A percentile compares a stretch with the other conserved stretches of the same genome.
Evolutionary conservation across 2,888 invertebrate species (phyloP).

Genomic region (Ennomos quercinarius): DNA sequence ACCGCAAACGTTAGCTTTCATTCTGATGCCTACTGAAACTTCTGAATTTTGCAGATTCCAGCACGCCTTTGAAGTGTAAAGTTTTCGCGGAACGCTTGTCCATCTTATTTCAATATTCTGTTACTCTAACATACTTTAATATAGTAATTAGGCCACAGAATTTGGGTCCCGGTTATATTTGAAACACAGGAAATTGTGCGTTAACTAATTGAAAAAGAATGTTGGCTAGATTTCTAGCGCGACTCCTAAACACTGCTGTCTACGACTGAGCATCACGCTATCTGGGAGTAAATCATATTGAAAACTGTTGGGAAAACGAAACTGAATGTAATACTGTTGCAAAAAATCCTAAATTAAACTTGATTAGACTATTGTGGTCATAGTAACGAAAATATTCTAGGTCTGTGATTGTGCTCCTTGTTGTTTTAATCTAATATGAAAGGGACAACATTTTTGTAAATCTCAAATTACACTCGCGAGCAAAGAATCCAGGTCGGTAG

Average conservation of each 20-base stretch:
- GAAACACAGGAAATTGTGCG: conserved; percentile 14
- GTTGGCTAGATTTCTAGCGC: conserved; percentile 16
- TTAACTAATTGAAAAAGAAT: conserved; percentile 3
- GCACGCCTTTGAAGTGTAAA: too few species aligned
- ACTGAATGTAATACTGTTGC: too few species aligned
- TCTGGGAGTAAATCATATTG: too few species aligned
- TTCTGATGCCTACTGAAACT: background rate
- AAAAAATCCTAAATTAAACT: too few species aligned
- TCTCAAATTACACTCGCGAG: too few species aligned
- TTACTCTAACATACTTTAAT: conserved; percentile 23
- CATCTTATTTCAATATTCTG: conserved; percentile 24
- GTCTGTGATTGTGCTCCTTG: too few species aligned
- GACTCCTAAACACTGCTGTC: background rate
- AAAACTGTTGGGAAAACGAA: too few species aligned
- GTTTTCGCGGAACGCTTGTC: conserved; percentile 3
- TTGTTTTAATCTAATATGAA: too few species aligned
- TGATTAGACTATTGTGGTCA: too few species aligned
- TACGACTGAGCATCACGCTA: conserved; percentile 6
- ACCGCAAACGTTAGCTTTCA: background rate
- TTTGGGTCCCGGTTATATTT: conserved; percentile 24
- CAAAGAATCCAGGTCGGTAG: too few species aligned
- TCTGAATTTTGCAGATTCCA: background rate
- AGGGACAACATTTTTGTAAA: too few species aligned
- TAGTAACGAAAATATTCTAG: too few species aligned
- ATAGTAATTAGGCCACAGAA: conserved; percentile 19